These are phyloP conservation scores for Mesitornis unicolor DNA, from an alignment of 2,113 vertebrate species.

Conservation along the genomic window DNA sequence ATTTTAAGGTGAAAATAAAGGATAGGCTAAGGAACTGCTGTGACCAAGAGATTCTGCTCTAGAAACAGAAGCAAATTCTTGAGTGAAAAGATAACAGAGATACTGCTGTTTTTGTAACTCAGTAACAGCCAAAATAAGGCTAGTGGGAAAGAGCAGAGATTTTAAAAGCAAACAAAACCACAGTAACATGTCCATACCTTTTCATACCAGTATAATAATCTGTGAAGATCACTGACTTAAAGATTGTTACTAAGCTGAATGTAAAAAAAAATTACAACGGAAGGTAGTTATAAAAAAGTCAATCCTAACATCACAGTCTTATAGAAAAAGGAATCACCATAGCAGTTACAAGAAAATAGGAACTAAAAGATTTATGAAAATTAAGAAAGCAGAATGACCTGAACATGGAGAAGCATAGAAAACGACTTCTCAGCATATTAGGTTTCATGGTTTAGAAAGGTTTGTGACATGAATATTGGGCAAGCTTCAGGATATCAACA, in stretches of 20 bases:
- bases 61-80: neutral
- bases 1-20: neutral
- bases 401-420: neutral
- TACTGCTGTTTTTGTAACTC: neutral
- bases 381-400: neutral
- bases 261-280: too few relatives aligned
- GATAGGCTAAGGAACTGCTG: neutral
- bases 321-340: neutral
- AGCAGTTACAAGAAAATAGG: neutral
- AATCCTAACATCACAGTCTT: neutral
- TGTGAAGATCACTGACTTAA: too few relatives aligned
- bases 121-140: neutral
- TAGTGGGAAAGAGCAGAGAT: neutral
- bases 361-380: neutral
- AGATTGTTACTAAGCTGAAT: too few relatives aligned
- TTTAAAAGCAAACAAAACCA: neutral
- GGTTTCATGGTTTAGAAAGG: neutral
- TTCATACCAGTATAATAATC: neutral
- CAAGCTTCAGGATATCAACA: neutral
- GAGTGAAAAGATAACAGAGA: neutral
- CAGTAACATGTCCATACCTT: neutral
- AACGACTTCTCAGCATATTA: neutral
- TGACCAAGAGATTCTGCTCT: neutral
- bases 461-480: neutral
- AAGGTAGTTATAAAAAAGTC: neutral